phyloP scores from a whole-genome alignment of 2,888 invertebrate species.

The Chymomyza procnemis region DNA sequence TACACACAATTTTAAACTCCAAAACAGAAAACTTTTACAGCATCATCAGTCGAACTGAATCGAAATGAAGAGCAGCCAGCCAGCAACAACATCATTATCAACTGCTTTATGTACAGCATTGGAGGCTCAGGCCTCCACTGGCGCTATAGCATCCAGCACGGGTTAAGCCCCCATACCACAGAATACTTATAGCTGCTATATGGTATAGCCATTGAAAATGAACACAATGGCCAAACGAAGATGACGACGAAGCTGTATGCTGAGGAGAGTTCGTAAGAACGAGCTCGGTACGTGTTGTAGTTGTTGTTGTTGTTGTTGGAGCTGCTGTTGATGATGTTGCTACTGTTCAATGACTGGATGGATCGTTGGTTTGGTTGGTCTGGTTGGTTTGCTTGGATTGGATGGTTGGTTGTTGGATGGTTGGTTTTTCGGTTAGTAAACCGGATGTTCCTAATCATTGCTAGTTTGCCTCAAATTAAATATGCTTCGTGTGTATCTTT shows the following conservation, averaged over 20 bases:
- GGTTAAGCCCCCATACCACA: conserved; percentile 54
- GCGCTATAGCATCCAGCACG: conserved; percentile 46
- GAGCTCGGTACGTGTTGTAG: conserved; percentile 44
- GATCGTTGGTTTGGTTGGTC: conserved; percentile 39
- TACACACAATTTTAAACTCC: conserved; percentile 72
- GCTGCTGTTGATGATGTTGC: conserved; percentile 33
- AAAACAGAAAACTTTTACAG: conserved; percentile 67
- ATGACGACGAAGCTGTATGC: conserved; percentile 25
- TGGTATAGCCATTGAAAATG: conserved; percentile 16
- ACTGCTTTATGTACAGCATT: conserved; percentile 58
- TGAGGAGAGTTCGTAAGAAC: conserved; percentile 57
- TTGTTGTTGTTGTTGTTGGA: background rate
- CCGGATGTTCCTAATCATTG: conserved; percentile 79
- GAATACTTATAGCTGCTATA: background rate
- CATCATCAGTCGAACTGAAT: conserved; percentile 40
- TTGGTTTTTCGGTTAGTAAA: conserved; percentile 78
- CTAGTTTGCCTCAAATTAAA: conserved; percentile 79
- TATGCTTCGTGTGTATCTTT: conserved; percentile 66
- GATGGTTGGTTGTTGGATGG: conserved; percentile 44
- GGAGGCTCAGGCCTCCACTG: conserved; percentile 44
- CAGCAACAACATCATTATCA: conserved; percentile 66
- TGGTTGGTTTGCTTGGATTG: conserved; percentile 24
- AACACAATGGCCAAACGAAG: conserved; percentile 5
- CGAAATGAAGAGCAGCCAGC: conserved; percentile 16
- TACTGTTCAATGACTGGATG: conserved; percentile 62